These are phyloP conservation scores for Chlorops oryzae DNA, from an alignment of 1,140 invertebrate species.

Conservation along the genomic window DNA sequence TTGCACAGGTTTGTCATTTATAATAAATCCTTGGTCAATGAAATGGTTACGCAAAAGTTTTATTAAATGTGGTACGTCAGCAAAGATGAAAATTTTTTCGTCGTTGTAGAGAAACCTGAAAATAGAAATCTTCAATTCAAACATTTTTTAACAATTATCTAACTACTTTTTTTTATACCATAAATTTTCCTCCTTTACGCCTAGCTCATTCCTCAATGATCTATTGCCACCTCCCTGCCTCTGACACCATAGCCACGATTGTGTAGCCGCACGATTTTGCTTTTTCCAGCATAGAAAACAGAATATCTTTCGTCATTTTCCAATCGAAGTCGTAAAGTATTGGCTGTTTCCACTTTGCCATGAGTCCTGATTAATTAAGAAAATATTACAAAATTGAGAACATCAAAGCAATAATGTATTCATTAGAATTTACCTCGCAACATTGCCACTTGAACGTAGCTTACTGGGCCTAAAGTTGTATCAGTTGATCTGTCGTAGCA, in stretches of 20 bases:
- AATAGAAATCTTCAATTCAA: not conserved
- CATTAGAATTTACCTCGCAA: not conserved
- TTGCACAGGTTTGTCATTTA: not conserved
- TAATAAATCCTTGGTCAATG: not conserved
- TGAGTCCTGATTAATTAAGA: not conserved
- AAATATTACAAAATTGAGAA: too few species aligned
- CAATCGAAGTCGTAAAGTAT: slow-evolving; percentile 2
- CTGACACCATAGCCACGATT: not conserved
- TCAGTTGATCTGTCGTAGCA: slow-evolving; percentile 1
- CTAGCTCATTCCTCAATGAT: not conserved
- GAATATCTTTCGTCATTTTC: not conserved
- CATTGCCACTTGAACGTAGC: slow-evolving; percentile 1
- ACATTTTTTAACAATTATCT: not conserved
- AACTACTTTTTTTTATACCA: not conserved
- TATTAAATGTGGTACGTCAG: slow-evolving; percentile 1
- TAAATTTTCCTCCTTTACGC: not conserved
- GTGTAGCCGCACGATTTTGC: not conserved
- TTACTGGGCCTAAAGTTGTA: not conserved
- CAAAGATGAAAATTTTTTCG: not conserved
- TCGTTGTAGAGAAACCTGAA: not conserved
- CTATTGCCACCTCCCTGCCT: not conserved
- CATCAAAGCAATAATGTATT: too few species aligned
- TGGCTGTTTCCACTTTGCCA: slow-evolving; percentile 6
- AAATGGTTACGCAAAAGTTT: not conserved
- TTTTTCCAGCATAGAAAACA: not conserved